Evolutionary conservation across 1,140 invertebrate species (phyloP).

Genomic region (Ruditapes philippinarum): DNA sequence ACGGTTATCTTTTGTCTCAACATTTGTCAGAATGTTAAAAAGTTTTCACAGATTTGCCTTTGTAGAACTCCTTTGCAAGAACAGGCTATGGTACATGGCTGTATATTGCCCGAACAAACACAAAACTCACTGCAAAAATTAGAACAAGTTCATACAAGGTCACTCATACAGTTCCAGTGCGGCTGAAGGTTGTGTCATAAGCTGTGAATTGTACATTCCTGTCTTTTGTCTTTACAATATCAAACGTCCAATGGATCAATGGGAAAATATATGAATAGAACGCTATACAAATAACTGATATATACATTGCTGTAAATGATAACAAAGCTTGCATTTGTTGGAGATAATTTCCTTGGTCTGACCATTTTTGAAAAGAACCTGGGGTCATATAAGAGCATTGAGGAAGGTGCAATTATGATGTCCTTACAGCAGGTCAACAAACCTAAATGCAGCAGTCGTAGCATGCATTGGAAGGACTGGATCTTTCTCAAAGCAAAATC

Average conservation of each 20-base stretch:
- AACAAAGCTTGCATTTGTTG: neutral
- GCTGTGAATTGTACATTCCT: neutral
- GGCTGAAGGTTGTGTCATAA: too few relatives aligned
- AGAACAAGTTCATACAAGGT: neutral
- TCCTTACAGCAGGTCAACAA: neutral
- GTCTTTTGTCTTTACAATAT: neutral
- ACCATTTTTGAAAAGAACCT: neutral
- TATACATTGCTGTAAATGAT: neutral
- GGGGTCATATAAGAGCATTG: neutral
- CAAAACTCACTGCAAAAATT: neutral
- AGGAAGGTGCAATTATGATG: neutral
- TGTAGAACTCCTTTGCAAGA: too few relatives aligned
- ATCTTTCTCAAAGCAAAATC: neutral
- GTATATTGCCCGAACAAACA: neutral
- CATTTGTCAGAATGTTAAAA: neutral
- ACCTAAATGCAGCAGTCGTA: neutral
- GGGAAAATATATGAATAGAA: neutral
- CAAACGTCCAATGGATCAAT: neutral
- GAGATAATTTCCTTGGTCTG: neutral
- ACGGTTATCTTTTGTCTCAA: too few relatives aligned
- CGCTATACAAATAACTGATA: too few relatives aligned
- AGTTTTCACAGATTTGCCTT: neutral
- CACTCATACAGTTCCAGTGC: slow-evolving; percentile 1
- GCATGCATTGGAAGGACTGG: neutral
- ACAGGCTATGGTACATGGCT: neutral